A percentile compares a stretch with the other conserved stretches of the same genome.
Evolutionary conservation across 2,888 invertebrate species (phyloP).

Genomic region (Noctua janthe): DNA sequence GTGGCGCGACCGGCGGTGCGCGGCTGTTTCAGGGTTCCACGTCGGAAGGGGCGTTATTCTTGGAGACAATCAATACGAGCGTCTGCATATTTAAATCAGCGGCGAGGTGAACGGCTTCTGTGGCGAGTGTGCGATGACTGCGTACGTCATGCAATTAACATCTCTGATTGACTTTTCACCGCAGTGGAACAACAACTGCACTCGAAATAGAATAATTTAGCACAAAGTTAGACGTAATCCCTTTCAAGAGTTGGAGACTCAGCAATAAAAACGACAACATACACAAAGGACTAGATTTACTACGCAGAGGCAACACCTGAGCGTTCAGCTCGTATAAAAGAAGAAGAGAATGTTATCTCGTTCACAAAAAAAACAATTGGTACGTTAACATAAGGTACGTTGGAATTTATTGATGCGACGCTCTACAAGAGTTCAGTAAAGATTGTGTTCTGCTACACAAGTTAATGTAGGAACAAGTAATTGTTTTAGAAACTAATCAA

Average conservation of each 20-base stretch:
- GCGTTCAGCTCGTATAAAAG: constrained; percentile 49
- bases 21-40: constrained; percentile 73
- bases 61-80: constrained; percentile 88
- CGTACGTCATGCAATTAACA: constrained; percentile 47
- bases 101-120: constrained; percentile 77
- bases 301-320: constrained; percentile 35
- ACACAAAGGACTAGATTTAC: constrained; percentile 46
- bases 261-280: constrained; percentile 34
- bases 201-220: constrained; percentile 17
- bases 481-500: constrained; percentile 4
- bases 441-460: constrained; percentile 47
- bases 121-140: constrained; percentile 61
- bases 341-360: constrained; percentile 44
- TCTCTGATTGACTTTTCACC: constrained; percentile 28
- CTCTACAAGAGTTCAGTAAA: constrained; percentile 42
- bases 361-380: constrained; percentile 49
- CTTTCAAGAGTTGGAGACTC: constrained; percentile 5
- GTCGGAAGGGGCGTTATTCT: constrained; percentile 84
- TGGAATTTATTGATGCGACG: constrained; percentile 59
- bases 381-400: constrained; percentile 12
- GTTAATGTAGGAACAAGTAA: constrained; percentile 34
- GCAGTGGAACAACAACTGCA: constrained; percentile 15
- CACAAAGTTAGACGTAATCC: constrained; percentile 6
- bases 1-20: constrained; percentile 64
- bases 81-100: constrained; percentile 89